Evolutionary conservation across 2,888 invertebrate species (phyloP), one percentile per base, ranked within the genome.

Genomic region (Synanthedon andrenaeformis): DNA sequence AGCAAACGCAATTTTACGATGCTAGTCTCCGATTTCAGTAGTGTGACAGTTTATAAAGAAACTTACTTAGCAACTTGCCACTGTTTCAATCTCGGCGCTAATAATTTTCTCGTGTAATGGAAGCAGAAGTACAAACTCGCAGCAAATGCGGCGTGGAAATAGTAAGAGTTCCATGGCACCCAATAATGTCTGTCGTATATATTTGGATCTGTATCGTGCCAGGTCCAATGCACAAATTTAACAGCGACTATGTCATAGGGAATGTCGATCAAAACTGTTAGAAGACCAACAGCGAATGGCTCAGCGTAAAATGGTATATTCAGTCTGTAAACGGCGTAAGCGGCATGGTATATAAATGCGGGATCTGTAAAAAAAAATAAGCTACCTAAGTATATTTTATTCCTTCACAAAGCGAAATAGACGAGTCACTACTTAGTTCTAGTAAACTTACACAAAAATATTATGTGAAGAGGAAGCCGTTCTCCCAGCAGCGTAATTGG

Each of bases 121-220:
- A 94, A 93, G 68, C 92, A 89, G 69, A 91, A 91, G 13, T 88
- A 90, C 69, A 94, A 92, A 59, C 92, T 91, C 0, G 92, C 91
- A 0, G 93, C 90, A 69, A 94, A 94, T 0, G 92, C 82, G 0
- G 92, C 89, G 71, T 95, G 94, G 85, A 95, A 95, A 70, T 93
- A 94, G 77, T 93, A 95, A 0, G 93, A 94, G 69, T 92, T 94
- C 92, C 93, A 94, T 0, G 95, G 95, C 19, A 95, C 94, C 92
- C 92, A 93, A 76, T 94, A 94, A 74, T 92, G 91, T 48, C 94
- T 89, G 70, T 94, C 94, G 59, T 71, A 80, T 74, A 92, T 89
- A 64, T 92, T 92, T 4, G 92, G 91, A 71, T 92, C 92, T 0
- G 92, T 92, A 67, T 92, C 92, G 62, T 95, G 94, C 95, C 95